A percentile compares a stretch with the other conserved stretches of the same genome.
phyloP scores from a whole-genome alignment of 2,888 invertebrate genomes.

The Tuberolachnus salignus region DNA sequence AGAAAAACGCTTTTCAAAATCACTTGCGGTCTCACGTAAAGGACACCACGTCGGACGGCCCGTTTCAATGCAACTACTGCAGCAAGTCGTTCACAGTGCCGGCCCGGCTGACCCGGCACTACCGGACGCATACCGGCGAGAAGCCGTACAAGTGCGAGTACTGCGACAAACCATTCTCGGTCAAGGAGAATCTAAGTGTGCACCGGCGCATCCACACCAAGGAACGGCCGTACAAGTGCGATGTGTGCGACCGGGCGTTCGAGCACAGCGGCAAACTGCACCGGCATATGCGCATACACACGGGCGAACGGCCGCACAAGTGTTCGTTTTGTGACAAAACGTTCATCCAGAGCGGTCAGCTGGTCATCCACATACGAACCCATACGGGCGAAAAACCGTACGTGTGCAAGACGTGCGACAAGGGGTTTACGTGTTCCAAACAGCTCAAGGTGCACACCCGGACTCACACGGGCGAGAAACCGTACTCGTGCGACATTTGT shows the following conservation, averaged over 20 bases:
- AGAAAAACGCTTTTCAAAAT: slow-evolving; percentile 77
- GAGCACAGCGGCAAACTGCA: slow-evolving; percentile 90
- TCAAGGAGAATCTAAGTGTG: slow-evolving; percentile 89
- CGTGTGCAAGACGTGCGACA: slow-evolving; percentile 78
- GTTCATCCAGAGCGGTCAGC: slow-evolving; percentile 87
- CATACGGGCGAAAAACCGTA: slow-evolving; percentile 90
- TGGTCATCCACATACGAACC: slow-evolving; percentile 88
- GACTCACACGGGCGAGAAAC: slow-evolving; percentile 89
- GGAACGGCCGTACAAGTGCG: slow-evolving; percentile 87
- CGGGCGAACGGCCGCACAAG: slow-evolving; percentile 87
- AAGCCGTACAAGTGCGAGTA: slow-evolving; percentile 90
- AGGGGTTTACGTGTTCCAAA: slow-evolving; percentile 90
- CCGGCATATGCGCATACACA: slow-evolving; percentile 88
- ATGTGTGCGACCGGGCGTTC: slow-evolving; percentile 85
- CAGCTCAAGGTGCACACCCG: slow-evolving; percentile 89
- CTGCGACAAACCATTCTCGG: slow-evolving; percentile 90
- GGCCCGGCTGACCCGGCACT: slow-evolving; percentile 82
- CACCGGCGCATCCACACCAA: slow-evolving; percentile 88
- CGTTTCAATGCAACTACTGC: slow-evolving; percentile 88
- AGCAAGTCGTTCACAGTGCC: slow-evolving; percentile 90
- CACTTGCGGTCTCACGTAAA: slow-evolving; percentile 70
- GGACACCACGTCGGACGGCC: slow-evolving; percentile 70
- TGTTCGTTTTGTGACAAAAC: slow-evolving; percentile 87
- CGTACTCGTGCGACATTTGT: slow-evolving; percentile 89
- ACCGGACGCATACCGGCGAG: slow-evolving; percentile 88